Evolutionary conservation across 35 echinoderm and acorn worm genomes (phyloP), one percentile per base, ranked within the genome.

Genomic region (Apostichopus californicus): DNA sequence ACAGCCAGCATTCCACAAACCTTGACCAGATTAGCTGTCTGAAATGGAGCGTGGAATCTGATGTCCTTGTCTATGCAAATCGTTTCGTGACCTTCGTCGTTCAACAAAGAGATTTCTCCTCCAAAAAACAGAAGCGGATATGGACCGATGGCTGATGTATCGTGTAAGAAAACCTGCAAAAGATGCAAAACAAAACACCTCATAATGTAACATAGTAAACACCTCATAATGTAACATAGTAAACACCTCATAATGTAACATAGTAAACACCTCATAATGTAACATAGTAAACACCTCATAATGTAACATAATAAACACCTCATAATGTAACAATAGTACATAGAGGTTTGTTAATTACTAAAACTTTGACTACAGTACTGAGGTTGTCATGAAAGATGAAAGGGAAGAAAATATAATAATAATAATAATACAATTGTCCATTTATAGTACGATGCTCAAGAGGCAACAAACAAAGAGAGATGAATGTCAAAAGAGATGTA

Each of bases 121-220:
- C 97, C 97, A 83, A 95, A 99, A 88, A 99, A 96, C 6, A 99
- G 89, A 18, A 99, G 81, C 9, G 97, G 97, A 55, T 98, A 99
- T 12, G 95, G 95, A 61, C 94, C 95, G 18, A 99, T 93, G 60
- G 92, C 71, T 5, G 93, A 90, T 9, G 93, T 86, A 77, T 99
- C 97, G 54, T 99, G 95, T 6, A 96, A 88, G 18, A 93, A 99
- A 11, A 99, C 92, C 97, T 99, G 77, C 1, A 75, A 75, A 18
- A 75, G 0, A 18, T 4, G 17, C 8, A n/a, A 22, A 75, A 75
- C 1, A 22, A 6, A 75, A 73, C 71, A 73, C 58, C 6, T 9
- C 58, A 60, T 7, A 1, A 7, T 60, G 58, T 60, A 0, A 8
- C 10, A 59, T 59, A 59, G n/a, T n/a, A 6, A 75, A 73, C 71